Conservation (phyloP, 2,113 vertebrate species). For the Trochalopteron elliotii region DNA sequence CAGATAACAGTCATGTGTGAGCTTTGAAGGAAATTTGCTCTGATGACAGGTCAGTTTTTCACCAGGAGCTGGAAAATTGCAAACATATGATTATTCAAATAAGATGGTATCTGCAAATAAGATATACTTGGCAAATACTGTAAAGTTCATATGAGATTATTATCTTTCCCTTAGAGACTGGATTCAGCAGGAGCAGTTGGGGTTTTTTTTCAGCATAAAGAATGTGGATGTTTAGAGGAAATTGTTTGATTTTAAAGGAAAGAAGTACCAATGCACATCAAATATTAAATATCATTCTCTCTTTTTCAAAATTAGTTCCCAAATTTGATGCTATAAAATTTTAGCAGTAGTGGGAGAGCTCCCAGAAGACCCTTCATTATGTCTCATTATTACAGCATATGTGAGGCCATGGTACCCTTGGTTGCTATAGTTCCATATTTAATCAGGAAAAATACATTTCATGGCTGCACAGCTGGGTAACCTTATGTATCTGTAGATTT, state of each 20-base stretch:
- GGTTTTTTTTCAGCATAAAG: not conserved
- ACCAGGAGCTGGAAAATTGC: slow-evolving; percentile 22
- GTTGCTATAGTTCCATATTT: slow-evolving; percentile 43
- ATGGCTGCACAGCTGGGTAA: slow-evolving; percentile 13
- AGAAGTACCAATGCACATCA: not conserved
- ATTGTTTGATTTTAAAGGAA: not conserved
- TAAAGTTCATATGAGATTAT: not conserved
- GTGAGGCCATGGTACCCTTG: slow-evolving; percentile 15
- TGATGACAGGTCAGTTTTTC: slow-evolving; percentile 43
- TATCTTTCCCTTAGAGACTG: not conserved
- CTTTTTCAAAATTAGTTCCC: slow-evolving; percentile 25
- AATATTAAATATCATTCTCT: slow-evolving; percentile 36
- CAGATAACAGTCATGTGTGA: not conserved
- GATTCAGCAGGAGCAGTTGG: not conserved
- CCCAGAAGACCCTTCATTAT: slow-evolving; percentile 43
- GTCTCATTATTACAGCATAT: slow-evolving; percentile 26
- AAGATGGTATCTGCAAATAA: slow-evolving; percentile 25
- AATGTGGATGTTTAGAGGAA: not conserved
- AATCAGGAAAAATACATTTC: slow-evolving; percentile 9
- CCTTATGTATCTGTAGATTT: not conserved
- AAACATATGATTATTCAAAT: slow-evolving; percentile 49
- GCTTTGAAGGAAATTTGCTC: slow-evolving; percentile 14
- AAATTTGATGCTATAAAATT: slow-evolving; percentile 6
- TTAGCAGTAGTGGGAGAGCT: not conserved
- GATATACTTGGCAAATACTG: slow-evolving; percentile 1